These are phyloP conservation scores for Montipora capricornis DNA, from an alignment of 64 coral and sea anemone species.

Conservation along the genomic window DNA sequence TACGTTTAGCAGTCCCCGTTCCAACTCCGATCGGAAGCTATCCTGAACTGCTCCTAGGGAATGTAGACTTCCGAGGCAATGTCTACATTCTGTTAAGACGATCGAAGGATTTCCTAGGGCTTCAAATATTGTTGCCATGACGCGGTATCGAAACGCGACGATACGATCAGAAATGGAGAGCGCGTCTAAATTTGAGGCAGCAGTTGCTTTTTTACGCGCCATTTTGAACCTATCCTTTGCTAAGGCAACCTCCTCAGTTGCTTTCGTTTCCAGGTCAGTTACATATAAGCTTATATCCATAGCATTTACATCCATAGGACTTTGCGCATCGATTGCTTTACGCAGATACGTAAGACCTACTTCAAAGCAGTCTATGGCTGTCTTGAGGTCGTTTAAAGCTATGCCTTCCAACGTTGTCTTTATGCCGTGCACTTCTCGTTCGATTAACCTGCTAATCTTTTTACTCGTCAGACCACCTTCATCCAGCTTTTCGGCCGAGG, in stretches of 20 bases:
- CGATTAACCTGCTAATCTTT: conserved; percentile 10
- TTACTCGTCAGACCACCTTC: conserved; percentile 44
- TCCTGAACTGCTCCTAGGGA: not conserved
- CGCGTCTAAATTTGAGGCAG: conserved; percentile 39
- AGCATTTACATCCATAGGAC: no score
- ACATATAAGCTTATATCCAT: not conserved
- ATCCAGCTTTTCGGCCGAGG: conserved; percentile 11
- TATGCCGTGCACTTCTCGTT: conserved; percentile 50
- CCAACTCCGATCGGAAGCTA: not conserved
- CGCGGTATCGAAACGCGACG: conserved; percentile 15
- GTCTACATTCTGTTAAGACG: not conserved
- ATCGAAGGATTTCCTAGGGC: not conserved
- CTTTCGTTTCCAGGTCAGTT: not conserved
- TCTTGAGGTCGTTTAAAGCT: conserved; percentile 37
- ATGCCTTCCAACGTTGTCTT: conserved; percentile 43
- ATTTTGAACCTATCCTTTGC: conserved; percentile 47
- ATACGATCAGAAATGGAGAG: conserved; percentile 37
- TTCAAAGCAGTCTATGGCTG: conserved; percentile 22
- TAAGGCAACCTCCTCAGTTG: not conserved
- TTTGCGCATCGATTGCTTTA: not conserved
- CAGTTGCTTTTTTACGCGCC: conserved; percentile 47
- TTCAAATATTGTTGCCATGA: conserved; percentile 10
- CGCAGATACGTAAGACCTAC: not conserved
- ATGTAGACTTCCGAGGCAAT: conserved; percentile 39
- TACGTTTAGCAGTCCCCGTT: not conserved